Base-by-base conservation (phyloP, 1,140 invertebrate genomes). In the Laodelphax striatellus region DNA sequence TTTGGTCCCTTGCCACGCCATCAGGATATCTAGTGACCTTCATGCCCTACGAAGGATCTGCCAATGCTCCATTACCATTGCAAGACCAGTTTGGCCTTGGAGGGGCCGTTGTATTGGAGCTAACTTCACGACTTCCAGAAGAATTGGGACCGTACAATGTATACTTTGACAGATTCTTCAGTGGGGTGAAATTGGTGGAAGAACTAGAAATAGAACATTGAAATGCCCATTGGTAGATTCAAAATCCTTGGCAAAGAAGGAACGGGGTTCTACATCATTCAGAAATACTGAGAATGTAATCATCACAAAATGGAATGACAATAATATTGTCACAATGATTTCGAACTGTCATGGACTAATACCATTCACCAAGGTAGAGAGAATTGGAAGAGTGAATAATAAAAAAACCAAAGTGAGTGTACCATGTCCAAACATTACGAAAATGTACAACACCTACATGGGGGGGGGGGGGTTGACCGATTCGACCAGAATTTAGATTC, bases 1-100 rank as follows among this genome's bases (percentile, higher is more conserved):
- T 68, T 62, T 75, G 73, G 74, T 60, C 46, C 28, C 9, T 31
- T 5, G 55, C 52, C 13, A 24, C 58, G 11, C n/a, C 16, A 24
- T 14, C 2, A 2, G 62, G 58, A n/a, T 63, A 63, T 58, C 16
- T 63, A 31, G 34, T 5, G 34, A 8, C 4, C 8, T 11, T 38
- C 34, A 38, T 38, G 24, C 34, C 34, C 4, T 38, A 38, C 11
- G 5, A 38, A 38, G 34, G 34, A 38, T 5, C 34, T 11, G 10
- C 4, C 5, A 8, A 5, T 8, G 10, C 5, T 8, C 34, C 34
- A 8, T 38, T 38, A 9, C 34, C 34, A 38, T 5, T 8, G 3
- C 34, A 38, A 38, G 34, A 38, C 1, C 4, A 8, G 10, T 38
- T 8, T 38, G 34, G 34, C 1, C 58, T 58, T 5, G 52, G 60